Evolutionary conservation across 2,888 invertebrate genomes (phyloP), one percentile per base, ranked within the genome.

Genomic region (Bombylius discolor): DNA sequence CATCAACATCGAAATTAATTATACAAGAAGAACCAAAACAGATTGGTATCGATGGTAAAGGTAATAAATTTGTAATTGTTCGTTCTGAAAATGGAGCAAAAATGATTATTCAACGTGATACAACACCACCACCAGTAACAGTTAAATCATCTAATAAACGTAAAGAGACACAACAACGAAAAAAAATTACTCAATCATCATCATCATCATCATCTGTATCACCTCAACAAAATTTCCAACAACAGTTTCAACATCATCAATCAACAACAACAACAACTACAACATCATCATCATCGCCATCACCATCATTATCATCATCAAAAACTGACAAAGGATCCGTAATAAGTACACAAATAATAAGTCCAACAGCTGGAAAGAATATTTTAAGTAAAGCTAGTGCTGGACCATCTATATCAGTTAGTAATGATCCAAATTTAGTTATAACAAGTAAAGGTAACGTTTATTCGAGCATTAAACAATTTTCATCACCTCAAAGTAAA

Each of bases 1-100:
- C 49, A 79, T 78, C 6, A 78, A 78, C n/a, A 80, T 79, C 55
- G 11, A 47, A 51, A 34, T 42, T 39, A 36, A 42, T 51, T 32
- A 47, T 50, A 9, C 58, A 59, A 11, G 56, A 59, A 33, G 63
- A 62, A 42, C 39, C 39, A 11, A 65, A 64, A 58, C 64, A 67
- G 55, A 65, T 64, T 48, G 64, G 65, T 5, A 52, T 64, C 32
- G 65, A 66, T 56, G 60, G 66, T 64, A 48, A 72, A 64, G 64
- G 75, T 72, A 58, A 77, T 78, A 67, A 66, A 55, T 66, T 64
- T 51, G 65, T 66, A 8, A 64, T 66, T 33, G 65, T 66, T 34
- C 65, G 65, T 51, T 62, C 65, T 13, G 57, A 53, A 7, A 57
- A 57, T 36, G 51, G 51, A 7, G 47, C 53, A 33, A 57, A 57